A percentile compares a stretch with the other conserved stretches of the same genome.
These are phyloP conservation scores for Scalopus aquaticus DNA, from an alignment of 2,113 vertebrate species.

Conservation along the genomic window DNA sequence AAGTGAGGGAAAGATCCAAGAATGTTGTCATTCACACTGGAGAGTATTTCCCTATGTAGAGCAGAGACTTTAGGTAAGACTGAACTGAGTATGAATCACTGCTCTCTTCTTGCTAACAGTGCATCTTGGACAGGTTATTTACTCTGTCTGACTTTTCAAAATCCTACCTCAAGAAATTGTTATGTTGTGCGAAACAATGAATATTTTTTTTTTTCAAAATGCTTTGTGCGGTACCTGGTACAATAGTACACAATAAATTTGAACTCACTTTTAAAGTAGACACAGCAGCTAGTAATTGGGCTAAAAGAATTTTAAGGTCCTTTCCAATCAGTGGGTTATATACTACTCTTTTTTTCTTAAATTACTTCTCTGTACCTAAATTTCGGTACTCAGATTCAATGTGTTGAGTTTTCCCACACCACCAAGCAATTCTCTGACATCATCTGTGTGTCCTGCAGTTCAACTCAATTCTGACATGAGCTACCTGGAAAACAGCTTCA, in stretches of 20 bases:
- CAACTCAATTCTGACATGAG: neutral
- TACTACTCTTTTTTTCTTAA: neutral
- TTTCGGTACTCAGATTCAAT: neutral
- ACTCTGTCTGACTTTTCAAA: slow-evolving; percentile 24
- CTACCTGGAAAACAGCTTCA: neutral
- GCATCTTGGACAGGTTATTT: neutral
- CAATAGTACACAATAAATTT: neutral
- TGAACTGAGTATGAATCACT: neutral
- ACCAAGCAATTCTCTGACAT: neutral
- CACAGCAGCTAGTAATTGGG: neutral
- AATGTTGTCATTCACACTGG: rapidly evolving
- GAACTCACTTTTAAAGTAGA: neutral
- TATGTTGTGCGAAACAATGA: neutral
- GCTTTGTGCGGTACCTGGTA: neutral
- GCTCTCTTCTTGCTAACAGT: neutral
- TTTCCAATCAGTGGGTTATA: neutral
- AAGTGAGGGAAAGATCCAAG: neutral
- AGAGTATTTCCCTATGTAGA: rapidly evolving
- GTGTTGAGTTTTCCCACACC: neutral
- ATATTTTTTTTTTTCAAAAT: neutral
- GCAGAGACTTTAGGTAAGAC: neutral
- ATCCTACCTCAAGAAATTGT: neutral
- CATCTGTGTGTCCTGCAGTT: neutral
- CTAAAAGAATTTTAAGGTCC: neutral
- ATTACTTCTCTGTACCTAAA: neutral